Base-by-base conservation (phyloP, 1,140 invertebrate genomes). In the Brachystomella parvula region DNA sequence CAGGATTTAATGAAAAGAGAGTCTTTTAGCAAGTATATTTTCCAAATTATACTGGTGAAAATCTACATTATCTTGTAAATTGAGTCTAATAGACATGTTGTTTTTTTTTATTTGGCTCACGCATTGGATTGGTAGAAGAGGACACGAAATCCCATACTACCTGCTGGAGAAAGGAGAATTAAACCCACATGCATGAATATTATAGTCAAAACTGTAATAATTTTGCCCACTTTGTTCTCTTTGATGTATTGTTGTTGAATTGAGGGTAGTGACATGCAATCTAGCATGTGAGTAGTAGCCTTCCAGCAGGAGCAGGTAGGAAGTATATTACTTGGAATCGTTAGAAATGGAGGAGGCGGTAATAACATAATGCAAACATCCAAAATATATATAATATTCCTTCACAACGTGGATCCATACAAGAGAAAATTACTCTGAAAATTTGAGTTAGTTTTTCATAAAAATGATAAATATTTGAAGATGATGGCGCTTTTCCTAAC, bases 331-430 rank as follows among this genome's bases (percentile, higher is more conserved):
- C 24, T 53, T 9, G 6, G 6, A 39, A 39, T 19, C 35, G 6
- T 39, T 19, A 39, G 35, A 9, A 39, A 24, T 53, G 24, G 49
- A 24, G 21, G 6, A 17, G 9, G 24, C 12, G 49, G 24, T 53
- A 53, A 53, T 53, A 53, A 53, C 49, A 53, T 53, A 53, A 53
- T 53, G 49, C 49, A 53, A 53, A 53, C 49, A 53, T 6, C 49
- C 6, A 53, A 9, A 9, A 44, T 12, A 44, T 12, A 9, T 44
- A 12, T 44, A 9, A 44, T 44, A 12, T 44, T 44, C n/a, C 39
- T 12, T 44, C 9, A 44, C 9, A 12, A 12, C 39, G 39, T 44
- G 39, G 39, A 44, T 44, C n/a, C 39, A n/a, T n/a, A n/a, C n/a
- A n/a, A n/a, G n/a, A 44, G 39, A 44, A 44, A 44, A 44, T 44